Conservation (phyloP, 2,888 invertebrate genomes). For the Amiota minor region DNA sequence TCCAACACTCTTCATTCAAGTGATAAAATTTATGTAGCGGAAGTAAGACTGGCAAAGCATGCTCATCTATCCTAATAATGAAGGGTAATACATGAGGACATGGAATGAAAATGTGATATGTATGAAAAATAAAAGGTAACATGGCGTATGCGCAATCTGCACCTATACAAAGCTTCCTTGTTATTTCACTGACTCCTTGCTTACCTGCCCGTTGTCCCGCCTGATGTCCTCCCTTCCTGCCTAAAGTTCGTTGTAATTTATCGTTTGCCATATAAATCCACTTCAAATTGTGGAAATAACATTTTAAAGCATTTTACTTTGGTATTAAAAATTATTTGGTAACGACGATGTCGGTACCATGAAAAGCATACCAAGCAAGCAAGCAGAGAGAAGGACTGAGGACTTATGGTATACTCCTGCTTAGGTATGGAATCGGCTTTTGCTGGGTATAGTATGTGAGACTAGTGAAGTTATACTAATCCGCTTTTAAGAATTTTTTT, state of each 20-base stretch:
- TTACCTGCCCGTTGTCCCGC: not conserved
- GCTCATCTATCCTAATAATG: slow-evolving; percentile 21
- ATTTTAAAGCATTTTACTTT: slow-evolving; percentile 29
- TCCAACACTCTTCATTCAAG: slow-evolving; percentile 41
- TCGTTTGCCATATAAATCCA: slow-evolving; percentile 27
- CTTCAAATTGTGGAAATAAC: slow-evolving; percentile 28
- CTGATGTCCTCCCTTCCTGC: not conserved
- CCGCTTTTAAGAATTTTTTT: no score
- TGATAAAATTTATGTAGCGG: slow-evolving; percentile 58
- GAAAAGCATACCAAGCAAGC: no score
- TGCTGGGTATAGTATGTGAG: no score
- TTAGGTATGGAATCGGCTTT: no score
- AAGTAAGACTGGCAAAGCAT: slow-evolving; percentile 42
- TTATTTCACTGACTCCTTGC: no score
- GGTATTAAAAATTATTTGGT: slow-evolving; percentile 19
- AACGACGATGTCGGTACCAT: not conserved
- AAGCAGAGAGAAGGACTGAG: no score
- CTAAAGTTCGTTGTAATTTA: slow-evolving; percentile 21
- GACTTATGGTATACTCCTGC: no score
- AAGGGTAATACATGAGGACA: slow-evolving; percentile 11
- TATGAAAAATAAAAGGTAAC: slow-evolving; percentile 17
- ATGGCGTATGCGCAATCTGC: slow-evolving; percentile 20
- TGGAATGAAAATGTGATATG: slow-evolving; percentile 14
- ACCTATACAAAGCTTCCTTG: not conserved
- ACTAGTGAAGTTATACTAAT: no score